These are phyloP conservation scores for Thysanoteuthis rhombus DNA, from an alignment of 2,888 invertebrate genomes.

Conservation along the genomic window DNA sequence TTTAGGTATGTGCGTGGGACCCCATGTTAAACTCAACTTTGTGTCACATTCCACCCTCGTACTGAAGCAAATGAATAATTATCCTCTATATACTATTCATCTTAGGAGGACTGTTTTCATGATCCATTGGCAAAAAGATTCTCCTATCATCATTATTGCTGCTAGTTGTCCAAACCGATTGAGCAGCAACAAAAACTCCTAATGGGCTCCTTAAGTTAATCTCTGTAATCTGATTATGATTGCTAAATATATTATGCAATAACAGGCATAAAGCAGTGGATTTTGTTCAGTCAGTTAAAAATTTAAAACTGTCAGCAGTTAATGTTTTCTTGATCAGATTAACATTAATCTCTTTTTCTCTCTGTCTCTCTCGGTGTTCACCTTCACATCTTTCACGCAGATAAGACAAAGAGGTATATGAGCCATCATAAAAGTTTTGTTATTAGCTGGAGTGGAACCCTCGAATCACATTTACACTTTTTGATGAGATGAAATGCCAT, in stretches of 20 bases:
- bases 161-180: not conserved
- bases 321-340: not conserved
- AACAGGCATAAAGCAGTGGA: not conserved
- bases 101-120: not conserved
- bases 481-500: not conserved
- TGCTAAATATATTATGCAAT: slow-evolving; percentile 12
- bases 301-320: not conserved
- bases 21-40: too few relatives aligned
- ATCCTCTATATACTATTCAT: too few relatives aligned
- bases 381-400: not conserved
- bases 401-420: not conserved
- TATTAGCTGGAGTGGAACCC: not conserved
- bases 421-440: not conserved
- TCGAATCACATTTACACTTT: not conserved
- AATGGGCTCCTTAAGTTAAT: not conserved
- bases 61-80: too few relatives aligned
- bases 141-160: not conserved
- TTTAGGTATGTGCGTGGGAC: too few relatives aligned
- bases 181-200: not conserved
- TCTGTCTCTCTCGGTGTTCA: not conserved
- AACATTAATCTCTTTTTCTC: not conserved
- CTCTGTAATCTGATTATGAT: not conserved
- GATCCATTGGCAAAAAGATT: not conserved
- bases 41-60: too few relatives aligned
- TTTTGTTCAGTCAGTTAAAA: not conserved